Conservation (phyloP, 2,888 invertebrate species). For the Netelia fuscicornis region DNA sequence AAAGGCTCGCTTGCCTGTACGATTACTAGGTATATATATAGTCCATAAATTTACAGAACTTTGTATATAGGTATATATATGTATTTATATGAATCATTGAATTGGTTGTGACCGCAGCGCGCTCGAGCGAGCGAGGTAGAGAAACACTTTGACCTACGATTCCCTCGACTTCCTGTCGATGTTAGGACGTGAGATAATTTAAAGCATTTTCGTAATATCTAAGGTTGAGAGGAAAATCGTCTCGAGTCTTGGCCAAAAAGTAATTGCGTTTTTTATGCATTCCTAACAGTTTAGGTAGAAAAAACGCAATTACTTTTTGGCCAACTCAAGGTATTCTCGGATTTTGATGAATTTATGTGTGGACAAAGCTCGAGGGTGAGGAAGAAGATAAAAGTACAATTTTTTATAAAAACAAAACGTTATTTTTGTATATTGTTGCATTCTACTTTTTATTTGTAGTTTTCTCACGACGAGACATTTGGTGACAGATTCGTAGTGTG, state of each 20-base stretch:
- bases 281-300: too few relatives aligned
- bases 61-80: background rate
- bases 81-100: constrained; percentile 6
- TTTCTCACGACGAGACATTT: background rate
- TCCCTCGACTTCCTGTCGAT: background rate
- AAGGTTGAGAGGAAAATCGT: too few relatives aligned
- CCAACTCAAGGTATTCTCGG: too few relatives aligned
- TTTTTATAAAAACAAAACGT: too few relatives aligned
- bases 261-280: too few relatives aligned
- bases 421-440: background rate
- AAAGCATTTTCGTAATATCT: too few relatives aligned
- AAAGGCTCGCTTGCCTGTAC: background rate
- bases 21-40: background rate
- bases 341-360: too few relatives aligned
- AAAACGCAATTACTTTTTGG: too few relatives aligned
- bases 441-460: background rate
- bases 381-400: too few relatives aligned
- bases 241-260: too few relatives aligned
- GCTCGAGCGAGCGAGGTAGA: background rate
- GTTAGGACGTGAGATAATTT: background rate
- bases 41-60: background rate
- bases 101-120: background rate
- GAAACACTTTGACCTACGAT: background rate
- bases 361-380: too few relatives aligned
- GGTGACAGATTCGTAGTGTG: background rate